Conservation (phyloP, 2,113 vertebrate species). For the Onychostoma macrolepis region DNA sequence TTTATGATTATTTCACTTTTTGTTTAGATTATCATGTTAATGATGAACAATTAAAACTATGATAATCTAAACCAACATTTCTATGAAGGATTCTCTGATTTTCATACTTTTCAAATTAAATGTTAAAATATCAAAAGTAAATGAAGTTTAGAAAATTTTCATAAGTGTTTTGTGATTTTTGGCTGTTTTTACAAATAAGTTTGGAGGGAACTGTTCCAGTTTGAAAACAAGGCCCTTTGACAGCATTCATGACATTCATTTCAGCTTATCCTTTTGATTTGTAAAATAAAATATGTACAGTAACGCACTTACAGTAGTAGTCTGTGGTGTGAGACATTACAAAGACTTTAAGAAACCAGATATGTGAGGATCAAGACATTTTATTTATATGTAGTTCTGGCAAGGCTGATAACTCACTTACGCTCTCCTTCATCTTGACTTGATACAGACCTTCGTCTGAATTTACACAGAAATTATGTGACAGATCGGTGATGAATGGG, state of each 20-base stretch:
- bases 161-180: not conserved
- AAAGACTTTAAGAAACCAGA: not conserved
- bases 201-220: not conserved
- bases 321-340: not conserved
- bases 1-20: not conserved
- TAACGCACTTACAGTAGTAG: not conserved
- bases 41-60: not conserved
- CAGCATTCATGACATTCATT: not conserved
- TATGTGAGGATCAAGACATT: not conserved
- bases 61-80: not conserved
- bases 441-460: not conserved
- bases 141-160: not conserved
- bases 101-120: not conserved
- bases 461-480: slow-evolving; percentile 1
- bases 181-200: not conserved
- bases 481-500: slow-evolving; percentile 15
- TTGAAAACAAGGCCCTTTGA: not conserved
- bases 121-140: not conserved
- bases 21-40: not conserved
- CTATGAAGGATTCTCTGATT: not conserved
- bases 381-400: not conserved
- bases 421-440: not conserved
- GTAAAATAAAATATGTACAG: not conserved
- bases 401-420: not conserved
- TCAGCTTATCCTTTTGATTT: not conserved